Evolutionary conservation across 2,888 invertebrate genomes (phyloP).

Genomic region (Azorinus chamasolen): DNA sequence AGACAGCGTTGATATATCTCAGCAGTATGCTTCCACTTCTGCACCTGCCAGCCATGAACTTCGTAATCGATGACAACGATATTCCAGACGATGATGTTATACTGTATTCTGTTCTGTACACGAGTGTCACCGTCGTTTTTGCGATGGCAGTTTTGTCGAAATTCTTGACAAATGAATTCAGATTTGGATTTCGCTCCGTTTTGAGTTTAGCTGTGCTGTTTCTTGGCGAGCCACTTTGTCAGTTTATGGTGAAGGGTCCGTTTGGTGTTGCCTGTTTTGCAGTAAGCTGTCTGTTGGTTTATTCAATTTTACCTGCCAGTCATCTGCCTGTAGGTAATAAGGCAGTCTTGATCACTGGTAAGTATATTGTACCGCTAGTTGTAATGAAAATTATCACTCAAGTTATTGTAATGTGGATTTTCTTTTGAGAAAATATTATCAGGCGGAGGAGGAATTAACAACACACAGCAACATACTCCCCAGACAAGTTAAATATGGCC

Average conservation of each 20-base stretch:
- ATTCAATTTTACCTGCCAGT: constrained; percentile 83
- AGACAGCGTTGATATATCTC: constrained; percentile 13
- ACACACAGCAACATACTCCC: no score
- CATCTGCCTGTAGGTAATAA: constrained; percentile 83
- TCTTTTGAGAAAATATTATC: no score
- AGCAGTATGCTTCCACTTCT: constrained; percentile 43
- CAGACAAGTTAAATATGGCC: no score
- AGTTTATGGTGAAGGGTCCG: constrained; percentile 84
- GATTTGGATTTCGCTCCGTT: constrained; percentile 84
- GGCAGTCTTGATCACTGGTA: constrained; percentile 84
- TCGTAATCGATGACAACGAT: constrained; percentile 62
- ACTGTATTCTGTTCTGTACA: constrained; percentile 84
- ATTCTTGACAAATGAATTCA: constrained; percentile 84
- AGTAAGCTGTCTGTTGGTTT: constrained; percentile 81
- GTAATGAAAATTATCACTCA: no score
- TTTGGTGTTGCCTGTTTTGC: constrained; percentile 82
- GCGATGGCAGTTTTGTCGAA: constrained; percentile 85
- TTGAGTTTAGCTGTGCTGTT: constrained; percentile 83
- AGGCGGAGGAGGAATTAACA: no score
- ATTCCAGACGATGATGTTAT: constrained; percentile 79
- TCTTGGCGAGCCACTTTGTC: constrained; percentile 84
- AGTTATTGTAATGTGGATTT: no score
- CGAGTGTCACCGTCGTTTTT: constrained; percentile 84
- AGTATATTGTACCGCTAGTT: not conserved
- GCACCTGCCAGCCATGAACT: constrained; percentile 66